Percentiles rank a stretch among this genome's conserved stretches.
Evolutionary conservation across 2,113 vertebrate genomes (phyloP).

Genomic region (Oxyura jamaicensis): DNA sequence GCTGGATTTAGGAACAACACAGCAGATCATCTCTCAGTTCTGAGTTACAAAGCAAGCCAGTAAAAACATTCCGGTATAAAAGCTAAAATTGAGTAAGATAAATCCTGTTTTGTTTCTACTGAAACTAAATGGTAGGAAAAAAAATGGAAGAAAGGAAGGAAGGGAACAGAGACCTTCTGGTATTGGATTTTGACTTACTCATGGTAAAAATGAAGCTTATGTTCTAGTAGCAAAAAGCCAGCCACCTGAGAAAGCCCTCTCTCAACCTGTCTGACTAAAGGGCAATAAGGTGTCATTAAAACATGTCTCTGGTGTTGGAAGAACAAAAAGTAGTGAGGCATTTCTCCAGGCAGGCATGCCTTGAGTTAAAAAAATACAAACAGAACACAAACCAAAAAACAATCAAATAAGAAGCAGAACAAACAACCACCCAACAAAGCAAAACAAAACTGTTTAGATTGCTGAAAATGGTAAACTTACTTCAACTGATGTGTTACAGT

Average conservation of each 20-base stretch:
- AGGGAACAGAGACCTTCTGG: not conserved
- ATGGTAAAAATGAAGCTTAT: not conserved
- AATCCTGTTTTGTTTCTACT: not conserved
- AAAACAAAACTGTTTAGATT: not conserved
- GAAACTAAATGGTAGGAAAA: not conserved
- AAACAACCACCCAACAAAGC: not conserved
- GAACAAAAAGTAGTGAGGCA: not conserved
- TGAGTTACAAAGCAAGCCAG: not conserved
- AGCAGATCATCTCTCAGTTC: not conserved
- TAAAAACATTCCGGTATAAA: not conserved
- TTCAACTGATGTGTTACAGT: fast-evolving
- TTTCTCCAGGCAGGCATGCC: not conserved
- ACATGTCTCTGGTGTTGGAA: not conserved
- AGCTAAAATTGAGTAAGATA: not conserved
- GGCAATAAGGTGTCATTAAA: not conserved
- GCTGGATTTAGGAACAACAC: not conserved
- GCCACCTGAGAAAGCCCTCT: not conserved
- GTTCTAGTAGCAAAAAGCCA: not conserved
- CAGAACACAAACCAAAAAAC: not conserved
- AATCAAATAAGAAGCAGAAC: not conserved
- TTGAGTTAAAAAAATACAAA: not conserved
- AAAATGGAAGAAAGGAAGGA: not conserved
- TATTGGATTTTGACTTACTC: not conserved
- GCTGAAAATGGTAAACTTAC: not conserved
- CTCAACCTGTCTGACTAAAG: not conserved